These are phyloP conservation scores for Drosophila oshimai DNA, from an alignment of 1,140 invertebrate species.

Conservation along the genomic window DNA sequence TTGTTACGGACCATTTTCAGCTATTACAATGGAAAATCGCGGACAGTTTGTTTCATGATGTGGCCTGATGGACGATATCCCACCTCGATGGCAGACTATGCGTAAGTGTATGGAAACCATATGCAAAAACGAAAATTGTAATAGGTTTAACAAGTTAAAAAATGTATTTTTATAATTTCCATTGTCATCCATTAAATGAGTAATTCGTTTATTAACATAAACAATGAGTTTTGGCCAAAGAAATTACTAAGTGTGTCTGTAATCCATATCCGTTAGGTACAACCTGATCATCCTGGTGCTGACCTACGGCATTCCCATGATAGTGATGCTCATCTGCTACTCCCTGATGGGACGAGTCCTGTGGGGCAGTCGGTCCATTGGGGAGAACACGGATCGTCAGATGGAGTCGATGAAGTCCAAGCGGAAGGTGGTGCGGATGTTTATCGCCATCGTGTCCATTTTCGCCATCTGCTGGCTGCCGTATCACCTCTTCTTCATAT, in stretches of 20 bases:
- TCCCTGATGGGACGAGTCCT: slow-evolving; percentile 90
- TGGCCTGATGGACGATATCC: slow-evolving; percentile 87
- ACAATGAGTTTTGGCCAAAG: no score
- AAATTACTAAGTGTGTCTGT: no score
- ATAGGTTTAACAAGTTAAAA: neutral
- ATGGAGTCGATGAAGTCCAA: slow-evolving; percentile 93
- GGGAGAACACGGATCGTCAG: slow-evolving; percentile 93
- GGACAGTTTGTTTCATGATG: slow-evolving; percentile 85
- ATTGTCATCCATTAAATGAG: no score
- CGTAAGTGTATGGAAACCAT: slow-evolving; percentile 83
- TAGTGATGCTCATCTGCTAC: slow-evolving; percentile 94
- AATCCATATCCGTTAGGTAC: slow-evolving; percentile 86
- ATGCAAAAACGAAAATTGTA: neutral
- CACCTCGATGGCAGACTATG: slow-evolving; percentile 84
- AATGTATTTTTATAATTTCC: no score
- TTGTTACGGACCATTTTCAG: slow-evolving; percentile 50
- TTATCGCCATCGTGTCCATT: slow-evolving; percentile 86
- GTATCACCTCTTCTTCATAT: slow-evolving; percentile 94
- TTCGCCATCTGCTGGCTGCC: slow-evolving; percentile 95
- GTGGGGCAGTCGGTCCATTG: slow-evolving; percentile 91
- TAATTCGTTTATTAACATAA: no score
- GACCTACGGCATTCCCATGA: slow-evolving; percentile 95
- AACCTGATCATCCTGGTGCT: slow-evolving; percentile 93
- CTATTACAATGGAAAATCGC: slow-evolving; percentile 84
- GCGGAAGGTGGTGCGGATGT: slow-evolving; percentile 88